Conservation (phyloP, 1,140 invertebrate species). For the Sycophila sp. region DNA sequence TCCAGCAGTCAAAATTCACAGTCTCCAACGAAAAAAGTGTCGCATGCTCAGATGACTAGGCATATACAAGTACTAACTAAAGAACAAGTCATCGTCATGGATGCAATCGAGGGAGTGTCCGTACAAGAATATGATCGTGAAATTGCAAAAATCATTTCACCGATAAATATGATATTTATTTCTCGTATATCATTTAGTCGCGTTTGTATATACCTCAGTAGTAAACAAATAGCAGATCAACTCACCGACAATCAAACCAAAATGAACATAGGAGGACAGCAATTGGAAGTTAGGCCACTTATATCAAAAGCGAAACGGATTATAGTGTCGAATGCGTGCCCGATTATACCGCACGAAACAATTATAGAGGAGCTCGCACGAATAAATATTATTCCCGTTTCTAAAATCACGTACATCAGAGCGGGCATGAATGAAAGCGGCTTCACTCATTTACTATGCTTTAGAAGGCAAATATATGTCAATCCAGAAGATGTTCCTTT, state of each 20-base stretch:
- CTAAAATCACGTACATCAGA: no score
- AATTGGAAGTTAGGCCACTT: constrained; percentile 31
- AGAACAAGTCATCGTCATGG: constrained; percentile 39
- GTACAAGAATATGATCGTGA: constrained; percentile 33
- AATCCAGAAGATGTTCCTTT: no score
- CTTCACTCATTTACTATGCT: no score
- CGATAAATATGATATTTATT: constrained; percentile 27
- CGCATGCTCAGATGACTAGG: no score
- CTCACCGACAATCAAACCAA: constrained; percentile 15
- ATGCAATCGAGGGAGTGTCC: constrained; percentile 25
- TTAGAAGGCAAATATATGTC: no score
- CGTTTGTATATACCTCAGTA: constrained; percentile 38
- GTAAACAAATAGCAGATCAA: constrained; percentile 21
- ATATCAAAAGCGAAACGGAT: constrained; percentile 37
- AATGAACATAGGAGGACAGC: constrained; percentile 15
- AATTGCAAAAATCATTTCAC: constrained; percentile 23
- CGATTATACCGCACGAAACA: no score
- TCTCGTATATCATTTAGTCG: constrained; percentile 41
- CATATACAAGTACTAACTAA: constrained; percentile 27
- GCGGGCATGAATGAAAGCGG: no score
- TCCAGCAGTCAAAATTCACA: no score
- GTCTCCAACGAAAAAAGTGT: no score
- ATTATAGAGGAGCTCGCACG: no score
- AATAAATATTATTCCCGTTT: no score
- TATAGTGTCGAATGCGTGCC: constrained; percentile 42